Evolutionary conservation across 1,140 invertebrate species (phyloP).

Genomic region (Heliothis subflexa): DNA sequence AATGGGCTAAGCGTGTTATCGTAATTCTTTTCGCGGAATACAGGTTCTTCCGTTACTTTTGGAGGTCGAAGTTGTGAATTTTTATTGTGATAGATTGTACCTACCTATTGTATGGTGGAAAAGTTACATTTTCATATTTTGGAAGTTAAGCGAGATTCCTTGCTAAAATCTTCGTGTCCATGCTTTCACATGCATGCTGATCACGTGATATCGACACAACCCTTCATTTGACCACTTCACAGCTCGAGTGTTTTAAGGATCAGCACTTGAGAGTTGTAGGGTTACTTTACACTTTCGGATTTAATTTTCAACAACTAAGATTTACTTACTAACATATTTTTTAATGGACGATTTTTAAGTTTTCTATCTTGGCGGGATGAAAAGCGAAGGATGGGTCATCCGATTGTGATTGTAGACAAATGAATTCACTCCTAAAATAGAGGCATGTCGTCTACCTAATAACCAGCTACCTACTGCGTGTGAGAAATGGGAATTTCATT

Average conservation of each 20-base stretch:
- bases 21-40: not conserved
- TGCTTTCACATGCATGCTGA: not conserved
- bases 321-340: too few species aligned
- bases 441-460: too few species aligned
- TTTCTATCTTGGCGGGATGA: too few species aligned
- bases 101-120: not conserved
- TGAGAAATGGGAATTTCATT: too few species aligned
- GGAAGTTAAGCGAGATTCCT: too few species aligned
- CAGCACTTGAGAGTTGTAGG: not conserved
- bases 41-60: not conserved
- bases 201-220: not conserved
- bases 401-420: too few species aligned
- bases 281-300: conserved; percentile 5
- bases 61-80: not conserved
- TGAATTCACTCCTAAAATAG: too few species aligned
- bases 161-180: not conserved
- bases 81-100: too few species aligned
- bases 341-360: too few species aligned
- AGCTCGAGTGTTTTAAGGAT: not conserved
- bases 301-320: not conserved
- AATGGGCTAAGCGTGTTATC: conserved; percentile 13
- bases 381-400: too few species aligned
- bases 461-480: too few species aligned
- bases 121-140: not conserved
- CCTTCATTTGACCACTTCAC: conserved; percentile 15